Conservation (phyloP, 2,888 invertebrate genomes). For the Polymixis flavicincta region DNA sequence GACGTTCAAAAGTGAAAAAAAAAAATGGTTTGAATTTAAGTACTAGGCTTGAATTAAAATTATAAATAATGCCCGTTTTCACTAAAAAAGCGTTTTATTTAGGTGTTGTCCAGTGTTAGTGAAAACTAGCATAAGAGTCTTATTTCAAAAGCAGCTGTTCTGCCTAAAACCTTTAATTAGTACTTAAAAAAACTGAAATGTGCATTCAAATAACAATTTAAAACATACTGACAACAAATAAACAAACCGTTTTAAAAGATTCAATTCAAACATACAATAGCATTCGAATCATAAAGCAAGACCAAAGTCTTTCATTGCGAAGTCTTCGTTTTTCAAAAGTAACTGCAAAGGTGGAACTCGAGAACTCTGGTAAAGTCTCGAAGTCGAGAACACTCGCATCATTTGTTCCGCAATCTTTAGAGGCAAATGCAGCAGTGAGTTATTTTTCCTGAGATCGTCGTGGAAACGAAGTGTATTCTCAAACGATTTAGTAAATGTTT, state of each 20-base stretch:
- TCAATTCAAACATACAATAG: slow-evolving; percentile 28
- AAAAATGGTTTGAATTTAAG: too few species aligned
- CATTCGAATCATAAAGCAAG: slow-evolving; percentile 36
- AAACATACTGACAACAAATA: slow-evolving; percentile 5
- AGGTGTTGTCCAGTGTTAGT: background rate
- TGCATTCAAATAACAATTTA: background rate
- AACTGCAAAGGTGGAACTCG: slow-evolving; percentile 51
- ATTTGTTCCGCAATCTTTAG: slow-evolving; percentile 64
- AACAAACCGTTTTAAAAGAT: background rate
- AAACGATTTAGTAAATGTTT: slow-evolving; percentile 42
- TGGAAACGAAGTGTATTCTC: slow-evolving; percentile 44
- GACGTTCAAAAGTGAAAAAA: too few species aligned
- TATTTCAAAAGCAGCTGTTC: background rate
- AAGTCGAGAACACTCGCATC: slow-evolving; percentile 61
- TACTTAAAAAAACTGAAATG: background rate
- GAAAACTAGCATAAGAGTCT: background rate
- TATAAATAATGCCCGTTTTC: background rate
- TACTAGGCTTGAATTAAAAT: too few species aligned
- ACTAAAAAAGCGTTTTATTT: background rate
- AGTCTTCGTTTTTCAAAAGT: slow-evolving; percentile 56
- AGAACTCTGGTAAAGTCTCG: slow-evolving; percentile 43
- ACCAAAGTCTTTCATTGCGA: slow-evolving; percentile 35
- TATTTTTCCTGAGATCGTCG: slow-evolving; percentile 49
- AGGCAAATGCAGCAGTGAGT: slow-evolving; percentile 64
- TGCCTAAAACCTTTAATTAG: background rate